Evolutionary conservation across 2,113 vertebrate species (phyloP), one percentile per base, ranked within the genome.

Genomic region (Pachypanchax playfairii): DNA sequence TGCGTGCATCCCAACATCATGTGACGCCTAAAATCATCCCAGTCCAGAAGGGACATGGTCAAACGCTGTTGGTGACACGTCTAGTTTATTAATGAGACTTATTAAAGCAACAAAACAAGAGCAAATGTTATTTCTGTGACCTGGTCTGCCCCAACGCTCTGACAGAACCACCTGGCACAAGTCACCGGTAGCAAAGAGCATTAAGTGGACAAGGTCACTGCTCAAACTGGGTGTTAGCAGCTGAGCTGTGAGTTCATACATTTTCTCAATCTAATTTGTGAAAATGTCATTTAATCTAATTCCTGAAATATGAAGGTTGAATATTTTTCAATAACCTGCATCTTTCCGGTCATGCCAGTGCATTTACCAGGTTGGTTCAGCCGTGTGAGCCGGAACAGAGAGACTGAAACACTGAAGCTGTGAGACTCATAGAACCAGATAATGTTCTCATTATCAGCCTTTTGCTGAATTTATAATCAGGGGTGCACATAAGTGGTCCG

Each of bases 1-100:
- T 67, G 55, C 71, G 55, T 79, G 66, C 72, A 49, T 61, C 58
- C 77, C 67, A 81, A 62, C 56, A 69, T 75, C 46, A 73, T 63
- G 54, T 73, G 63, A 67, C 58, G 73, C 65, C 69, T n/a, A 61
- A 72, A 81, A 66, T 65, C 65, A 71, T 55, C 59, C 68, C 49
- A 47, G 58, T 73, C 76, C 76, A 82, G 68, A 78, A 44, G 77
- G 73, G 58, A 85, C 59, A 36, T 65, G 63, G 75, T 81, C 76
- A 71, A 62, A 75, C 50, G 8, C 72, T 73, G 79, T 64, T 65
- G 50, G 61, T 84, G 80, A 79, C 84, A 85, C 68, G 77, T 78
- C 75, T 72, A 53, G 79, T 77, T 75, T 85, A 82, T 88, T 83
- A 81, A 85, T 82, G 82, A 88, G 75, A 74, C 75, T 78, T 77